Evolutionary conservation across 2,888 invertebrate species (phyloP), one percentile per base, ranked within the genome.

Genomic region (Philereme transversata): DNA sequence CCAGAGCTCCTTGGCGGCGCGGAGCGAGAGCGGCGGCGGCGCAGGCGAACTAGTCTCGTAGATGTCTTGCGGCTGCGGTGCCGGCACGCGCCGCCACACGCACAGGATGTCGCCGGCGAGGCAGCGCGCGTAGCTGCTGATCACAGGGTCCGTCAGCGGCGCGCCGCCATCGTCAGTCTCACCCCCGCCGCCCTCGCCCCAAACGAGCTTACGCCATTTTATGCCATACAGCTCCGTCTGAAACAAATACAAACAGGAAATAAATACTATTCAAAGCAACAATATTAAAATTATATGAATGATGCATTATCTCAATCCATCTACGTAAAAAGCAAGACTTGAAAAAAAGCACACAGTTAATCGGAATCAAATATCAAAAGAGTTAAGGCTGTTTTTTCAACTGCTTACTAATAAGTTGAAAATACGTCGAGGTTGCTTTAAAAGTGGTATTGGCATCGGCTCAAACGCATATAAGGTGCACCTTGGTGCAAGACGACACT

Each of bases 151-250:
- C 78, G 97, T 96, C 81, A 97, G 94, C 69, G 97, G 97, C 81
- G 96, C 95, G 76, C 87, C 87, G 79, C 87, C 89, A 73, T 89
- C 90, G 72, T 87, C 90, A 75, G 87, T 86, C 68, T 86, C 89
- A 76, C 93, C 94, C 72, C 83, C 83, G 70, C 84, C 82, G 73
- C 84, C 79, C 91, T 96, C 97, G 85, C 96, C 96, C 95, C 97
- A 97, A 86, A 96, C 96, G 82, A 97, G 94, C 93, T 97, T 98
- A 94, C 97, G 97, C 99, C 99, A 99, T 97, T 98, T 98, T 93
- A 99, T 99, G 87, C 99, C 99, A 94, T 98, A 97, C 87, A 99
- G 95, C 94, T 99, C 99, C 93, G 99, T 99, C 99, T 99, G 95
- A 9, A 95, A 95, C 60, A 75, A 8, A 49, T 11, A 38, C 40